These are phyloP conservation scores for Panagrolaimus sp. DNA, from an alignment of 1,140 invertebrate genomes.

Conservation along the genomic window DNA sequence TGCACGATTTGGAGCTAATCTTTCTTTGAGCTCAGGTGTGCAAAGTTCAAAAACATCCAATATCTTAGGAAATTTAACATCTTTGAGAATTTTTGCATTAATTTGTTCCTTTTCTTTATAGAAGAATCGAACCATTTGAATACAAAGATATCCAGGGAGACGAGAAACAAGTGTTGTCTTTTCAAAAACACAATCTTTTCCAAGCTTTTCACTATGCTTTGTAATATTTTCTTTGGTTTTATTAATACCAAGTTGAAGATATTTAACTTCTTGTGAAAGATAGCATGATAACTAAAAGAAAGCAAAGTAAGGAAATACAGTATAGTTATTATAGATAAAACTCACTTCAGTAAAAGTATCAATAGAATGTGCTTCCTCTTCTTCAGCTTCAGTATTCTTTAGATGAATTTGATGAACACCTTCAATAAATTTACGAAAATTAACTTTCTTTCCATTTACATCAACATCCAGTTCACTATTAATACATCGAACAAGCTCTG, in stretches of 20 bases:
- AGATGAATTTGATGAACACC: constrained; percentile 75
- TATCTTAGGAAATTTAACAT: constrained; percentile 91
- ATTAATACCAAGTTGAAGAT: constrained; percentile 81
- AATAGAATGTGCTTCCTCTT: constrained; percentile 71
- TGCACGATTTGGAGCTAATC: constrained; percentile 77
- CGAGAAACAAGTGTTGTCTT: constrained; percentile 73
- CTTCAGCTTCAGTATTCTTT: constrained; percentile 78
- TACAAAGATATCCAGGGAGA: constrained; percentile 87
- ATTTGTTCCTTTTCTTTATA: constrained; percentile 83
- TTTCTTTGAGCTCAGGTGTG: constrained; percentile 78
- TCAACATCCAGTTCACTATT: constrained; percentile 70
- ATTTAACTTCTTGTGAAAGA: constrained; percentile 93
- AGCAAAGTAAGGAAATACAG: too few species aligned
- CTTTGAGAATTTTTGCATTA: constrained; percentile 62
- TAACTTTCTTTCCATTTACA: constrained; percentile 45
- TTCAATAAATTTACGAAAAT: constrained; percentile 90
- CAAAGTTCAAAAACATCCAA: constrained; percentile 94
- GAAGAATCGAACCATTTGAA: constrained; percentile 96
- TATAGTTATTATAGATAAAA: too few species aligned
- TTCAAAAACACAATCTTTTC: constrained; percentile 71
- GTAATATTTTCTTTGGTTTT: constrained; percentile 77
- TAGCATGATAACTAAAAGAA: constrained; percentile 82
- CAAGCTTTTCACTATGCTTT: constrained; percentile 78
- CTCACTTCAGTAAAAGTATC: constrained; percentile 66
- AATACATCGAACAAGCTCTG: constrained; percentile 85